Evolutionary conservation across 1,140 invertebrate species (phyloP).

Genomic region (Ceratina japonica): DNA sequence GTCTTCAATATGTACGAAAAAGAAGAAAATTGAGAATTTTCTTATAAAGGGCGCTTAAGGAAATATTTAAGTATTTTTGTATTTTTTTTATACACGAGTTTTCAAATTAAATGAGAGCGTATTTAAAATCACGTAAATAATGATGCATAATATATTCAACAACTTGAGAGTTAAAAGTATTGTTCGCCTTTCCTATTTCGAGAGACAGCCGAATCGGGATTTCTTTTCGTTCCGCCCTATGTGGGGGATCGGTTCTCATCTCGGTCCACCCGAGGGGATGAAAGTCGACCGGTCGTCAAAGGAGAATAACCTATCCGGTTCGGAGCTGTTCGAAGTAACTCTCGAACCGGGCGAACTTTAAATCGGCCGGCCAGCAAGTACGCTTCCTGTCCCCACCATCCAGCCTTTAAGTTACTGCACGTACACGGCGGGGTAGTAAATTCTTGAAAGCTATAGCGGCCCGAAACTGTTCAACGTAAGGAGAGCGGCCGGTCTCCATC

Average conservation of each 20-base stretch:
- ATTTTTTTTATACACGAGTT: too few relatives aligned
- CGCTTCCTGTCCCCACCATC: background rate
- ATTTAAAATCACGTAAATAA: too few relatives aligned
- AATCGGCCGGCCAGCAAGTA: constrained; percentile 47
- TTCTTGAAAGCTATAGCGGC: constrained; percentile 57
- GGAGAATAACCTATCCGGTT: constrained; percentile 19
- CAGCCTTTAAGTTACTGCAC: constrained; percentile 53
- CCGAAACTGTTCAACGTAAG: constrained; percentile 60
- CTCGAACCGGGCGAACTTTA: constrained; percentile 54
- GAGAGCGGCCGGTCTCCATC: constrained; percentile 1
- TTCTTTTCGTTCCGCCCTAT: too few relatives aligned
- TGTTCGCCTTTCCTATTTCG: background rate
- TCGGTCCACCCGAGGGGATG: background rate
- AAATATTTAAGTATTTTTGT: too few relatives aligned
- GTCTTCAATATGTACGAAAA: too few relatives aligned
- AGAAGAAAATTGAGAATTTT: too few relatives aligned
- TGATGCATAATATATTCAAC: too few relatives aligned
- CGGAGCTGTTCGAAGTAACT: constrained; percentile 22
- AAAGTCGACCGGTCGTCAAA: constrained; percentile 19
- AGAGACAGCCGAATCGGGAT: too few relatives aligned
- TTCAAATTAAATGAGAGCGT: too few relatives aligned
- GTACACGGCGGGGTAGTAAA: constrained; percentile 59
- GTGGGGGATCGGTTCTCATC: constrained; percentile 19
- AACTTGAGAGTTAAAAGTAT: too few relatives aligned
- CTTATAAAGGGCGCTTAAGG: too few relatives aligned